Percentiles rank a stretch among this genome's conserved stretches.
phyloP scores from a whole-genome alignment of 2,113 vertebrate species.

The Gymnobelideus leadbeateri region DNA sequence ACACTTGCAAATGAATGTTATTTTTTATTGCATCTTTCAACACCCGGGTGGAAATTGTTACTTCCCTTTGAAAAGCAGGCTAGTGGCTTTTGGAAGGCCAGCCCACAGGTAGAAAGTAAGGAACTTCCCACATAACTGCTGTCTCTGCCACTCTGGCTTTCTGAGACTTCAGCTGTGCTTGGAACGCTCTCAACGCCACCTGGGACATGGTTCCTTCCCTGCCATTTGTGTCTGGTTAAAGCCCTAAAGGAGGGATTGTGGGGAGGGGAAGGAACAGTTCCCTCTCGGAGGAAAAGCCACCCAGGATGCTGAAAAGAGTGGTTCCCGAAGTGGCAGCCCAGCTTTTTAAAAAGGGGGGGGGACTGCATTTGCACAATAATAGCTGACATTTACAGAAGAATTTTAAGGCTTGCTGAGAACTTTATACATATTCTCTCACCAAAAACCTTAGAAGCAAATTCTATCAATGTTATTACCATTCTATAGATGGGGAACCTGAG shows the following conservation, averaged over 20 bases:
- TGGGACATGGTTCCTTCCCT: not conserved
- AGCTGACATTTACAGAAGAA: not conserved
- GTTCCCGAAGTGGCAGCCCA: not conserved
- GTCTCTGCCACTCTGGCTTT: not conserved
- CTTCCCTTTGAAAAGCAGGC: not conserved
- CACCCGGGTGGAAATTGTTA: not conserved
- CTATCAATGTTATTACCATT: not conserved
- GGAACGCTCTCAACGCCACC: not conserved
- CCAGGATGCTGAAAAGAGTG: not conserved
- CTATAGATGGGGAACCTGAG: not conserved
- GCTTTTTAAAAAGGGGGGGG: not conserved
- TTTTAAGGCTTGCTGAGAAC: not conserved
- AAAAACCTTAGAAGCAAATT: not conserved
- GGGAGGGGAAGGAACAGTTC: not conserved
- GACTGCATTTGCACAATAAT: not conserved
- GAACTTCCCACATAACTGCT: not conserved
- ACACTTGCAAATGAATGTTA: not conserved
- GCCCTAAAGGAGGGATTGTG: not conserved
- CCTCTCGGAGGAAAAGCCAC: not conserved
- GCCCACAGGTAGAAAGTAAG: not conserved
- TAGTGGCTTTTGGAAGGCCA: not conserved
- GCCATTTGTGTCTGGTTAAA: not conserved
- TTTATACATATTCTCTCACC: not conserved
- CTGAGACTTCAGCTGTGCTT: not conserved
- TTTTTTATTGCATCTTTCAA: not conserved